These are phyloP conservation scores for Kobus ellipsiprymnus DNA, from an alignment of 2,113 vertebrate species.

Conservation along the genomic window DNA sequence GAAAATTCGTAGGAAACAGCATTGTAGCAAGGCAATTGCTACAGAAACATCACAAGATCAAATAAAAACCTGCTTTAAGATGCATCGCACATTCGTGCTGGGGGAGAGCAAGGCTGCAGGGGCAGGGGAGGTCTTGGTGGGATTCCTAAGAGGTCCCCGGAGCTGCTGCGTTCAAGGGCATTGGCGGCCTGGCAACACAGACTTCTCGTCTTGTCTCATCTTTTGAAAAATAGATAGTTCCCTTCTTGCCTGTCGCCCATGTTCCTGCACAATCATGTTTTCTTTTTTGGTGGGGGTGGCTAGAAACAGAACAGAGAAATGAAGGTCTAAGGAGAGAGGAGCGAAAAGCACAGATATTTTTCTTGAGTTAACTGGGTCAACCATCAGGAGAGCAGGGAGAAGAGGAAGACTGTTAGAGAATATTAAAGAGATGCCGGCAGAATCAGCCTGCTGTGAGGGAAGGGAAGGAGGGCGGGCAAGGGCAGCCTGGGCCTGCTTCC, in stretches of 20 bases:
- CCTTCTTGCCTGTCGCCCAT: background rate
- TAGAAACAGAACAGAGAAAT: background rate
- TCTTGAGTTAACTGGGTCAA: background rate
- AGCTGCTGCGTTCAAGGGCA: rapidly evolving
- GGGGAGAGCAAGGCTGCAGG: too few relatives aligned
- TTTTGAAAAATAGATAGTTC: background rate
- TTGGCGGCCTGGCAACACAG: rapidly evolving
- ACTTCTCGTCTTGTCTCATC: background rate
- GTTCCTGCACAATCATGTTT: background rate
- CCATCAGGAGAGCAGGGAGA: too few relatives aligned
- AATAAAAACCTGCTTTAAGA: background rate
- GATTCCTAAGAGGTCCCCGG: rapidly evolving
- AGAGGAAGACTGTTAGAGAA: background rate
- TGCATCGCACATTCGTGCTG: rapidly evolving
- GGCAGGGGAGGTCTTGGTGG: rapidly evolving
- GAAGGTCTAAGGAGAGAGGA: background rate
- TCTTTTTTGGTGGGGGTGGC: rapidly evolving
- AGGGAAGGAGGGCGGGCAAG: rapidly evolving
- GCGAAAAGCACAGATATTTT: background rate
- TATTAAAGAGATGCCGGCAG: background rate
- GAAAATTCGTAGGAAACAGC: background rate
- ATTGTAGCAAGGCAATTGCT: background rate
- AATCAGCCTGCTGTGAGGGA: rapidly evolving
- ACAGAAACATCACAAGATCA: rapidly evolving
- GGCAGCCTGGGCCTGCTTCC: background rate